Conservation (phyloP, 64 coral and sea anemone species). For the Dendronephthya gigantea region DNA sequence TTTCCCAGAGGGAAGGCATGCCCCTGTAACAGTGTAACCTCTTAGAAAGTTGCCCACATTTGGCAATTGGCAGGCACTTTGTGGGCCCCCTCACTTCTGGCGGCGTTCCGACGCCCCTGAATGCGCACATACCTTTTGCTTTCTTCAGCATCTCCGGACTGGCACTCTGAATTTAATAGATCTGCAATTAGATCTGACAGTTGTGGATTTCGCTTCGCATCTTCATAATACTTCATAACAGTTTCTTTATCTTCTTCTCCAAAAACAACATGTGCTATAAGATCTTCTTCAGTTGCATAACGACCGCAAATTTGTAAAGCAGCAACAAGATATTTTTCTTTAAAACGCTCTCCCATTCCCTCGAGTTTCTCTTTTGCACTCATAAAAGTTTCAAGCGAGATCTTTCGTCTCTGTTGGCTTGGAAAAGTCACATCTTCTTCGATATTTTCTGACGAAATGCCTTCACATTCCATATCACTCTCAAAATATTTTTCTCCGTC, state of each 20-base stretch:
- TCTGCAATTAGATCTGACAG: background rate
- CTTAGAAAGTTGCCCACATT: too few relatives aligned
- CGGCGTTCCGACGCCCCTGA: too few relatives aligned
- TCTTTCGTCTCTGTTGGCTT: background rate
- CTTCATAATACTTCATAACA: constrained; percentile 17
- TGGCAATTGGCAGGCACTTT: background rate
- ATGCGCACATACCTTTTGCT: background rate
- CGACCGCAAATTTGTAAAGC: constrained; percentile 23
- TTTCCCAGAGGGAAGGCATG: too few relatives aligned
- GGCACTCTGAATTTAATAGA: background rate
- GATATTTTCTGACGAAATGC: background rate
- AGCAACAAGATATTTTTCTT: constrained; percentile 12
- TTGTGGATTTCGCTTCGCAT: constrained; percentile 20
- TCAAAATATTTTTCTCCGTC: background rate
- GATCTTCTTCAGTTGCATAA: constrained; percentile 30
- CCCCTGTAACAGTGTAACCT: too few relatives aligned
- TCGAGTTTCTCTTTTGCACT: background rate
- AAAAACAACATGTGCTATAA: constrained; percentile 2
- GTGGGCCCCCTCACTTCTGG: background rate
- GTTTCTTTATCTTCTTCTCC: constrained; percentile 24
- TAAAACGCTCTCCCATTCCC: constrained; percentile 22
- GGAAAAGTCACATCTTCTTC: background rate
- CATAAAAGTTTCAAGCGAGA: background rate
- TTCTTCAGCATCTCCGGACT: background rate
- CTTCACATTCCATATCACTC: background rate